Conservation (phyloP, 2,888 invertebrate genomes). For the Oligia fasciuncula region DNA sequence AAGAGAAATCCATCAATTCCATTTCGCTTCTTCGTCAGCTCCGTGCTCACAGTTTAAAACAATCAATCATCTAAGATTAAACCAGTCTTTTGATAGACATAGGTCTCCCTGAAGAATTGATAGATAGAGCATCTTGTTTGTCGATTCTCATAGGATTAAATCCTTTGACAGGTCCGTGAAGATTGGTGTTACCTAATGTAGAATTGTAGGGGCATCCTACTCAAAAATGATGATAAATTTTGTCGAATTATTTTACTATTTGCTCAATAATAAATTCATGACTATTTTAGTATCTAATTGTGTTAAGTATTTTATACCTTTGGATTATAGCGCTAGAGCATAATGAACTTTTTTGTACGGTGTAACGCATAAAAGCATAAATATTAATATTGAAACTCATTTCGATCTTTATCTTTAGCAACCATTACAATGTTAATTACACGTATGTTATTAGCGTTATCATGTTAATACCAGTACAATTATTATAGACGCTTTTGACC, state of each 20-base stretch:
- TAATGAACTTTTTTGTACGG: conserved; percentile 15
- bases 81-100: conserved; percentile 7
- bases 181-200: background rate
- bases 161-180: background rate
- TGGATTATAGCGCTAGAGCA: background rate
- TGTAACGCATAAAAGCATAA: conserved; percentile 1
- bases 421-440: conserved; percentile 39
- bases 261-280: background rate
- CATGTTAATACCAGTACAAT: conserved; percentile 27
- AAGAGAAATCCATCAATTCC: conserved; percentile 21
- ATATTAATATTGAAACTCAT: conserved; percentile 30
- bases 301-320: background rate
- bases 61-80: conserved; percentile 49
- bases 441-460: conserved; percentile 31
- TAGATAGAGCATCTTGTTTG: background rate
- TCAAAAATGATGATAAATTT: background rate
- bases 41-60: conserved; percentile 7
- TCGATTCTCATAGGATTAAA: conserved; percentile 14
- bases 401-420: conserved; percentile 23
- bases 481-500: conserved; percentile 35
- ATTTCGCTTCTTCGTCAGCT: conserved; percentile 21
- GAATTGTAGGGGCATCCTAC: background rate
- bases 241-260: background rate
- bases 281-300: background rate
- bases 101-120: conserved; percentile 1